Evolutionary conservation across 64 coral and sea anemone species (phyloP).

Genomic region (Porites lutea): DNA sequence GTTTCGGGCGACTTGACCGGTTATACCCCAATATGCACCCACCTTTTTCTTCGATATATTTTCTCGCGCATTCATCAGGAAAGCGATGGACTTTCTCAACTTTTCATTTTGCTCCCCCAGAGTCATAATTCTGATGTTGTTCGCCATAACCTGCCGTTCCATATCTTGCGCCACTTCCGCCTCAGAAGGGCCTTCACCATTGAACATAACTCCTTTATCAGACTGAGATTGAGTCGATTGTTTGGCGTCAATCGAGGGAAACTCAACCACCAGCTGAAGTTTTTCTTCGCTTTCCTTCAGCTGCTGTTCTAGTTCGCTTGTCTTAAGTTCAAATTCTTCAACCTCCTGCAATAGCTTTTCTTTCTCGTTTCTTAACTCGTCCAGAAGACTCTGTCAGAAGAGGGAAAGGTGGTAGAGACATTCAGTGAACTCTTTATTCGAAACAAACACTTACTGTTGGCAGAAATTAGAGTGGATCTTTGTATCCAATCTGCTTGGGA

Average conservation of each 20-base stretch:
- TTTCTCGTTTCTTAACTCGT: slow-evolving; percentile 79
- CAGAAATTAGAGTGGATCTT: no score
- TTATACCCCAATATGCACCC: not conserved
- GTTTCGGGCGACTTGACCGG: no score
- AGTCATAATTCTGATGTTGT: slow-evolving; percentile 89
- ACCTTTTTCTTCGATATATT: slow-evolving; percentile 74
- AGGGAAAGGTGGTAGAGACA: not conserved
- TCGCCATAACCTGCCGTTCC: slow-evolving; percentile 94
- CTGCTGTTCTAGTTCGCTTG: slow-evolving; percentile 56
- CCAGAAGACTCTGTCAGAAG: slow-evolving; percentile 68
- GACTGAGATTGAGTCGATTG: slow-evolving; percentile 7
- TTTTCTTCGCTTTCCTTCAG: slow-evolving; percentile 81
- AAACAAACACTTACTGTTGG: no score
- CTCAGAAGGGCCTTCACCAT: slow-evolving; percentile 58
- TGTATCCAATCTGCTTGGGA: no score
- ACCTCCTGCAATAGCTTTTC: slow-evolving; percentile 66
- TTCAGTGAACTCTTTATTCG: no score
- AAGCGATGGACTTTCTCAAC: slow-evolving; percentile 83
- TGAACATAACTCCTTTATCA: slow-evolving; percentile 44
- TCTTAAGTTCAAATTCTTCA: slow-evolving; percentile 58
- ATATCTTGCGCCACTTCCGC: slow-evolving; percentile 86
- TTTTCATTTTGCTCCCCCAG: slow-evolving; percentile 94
- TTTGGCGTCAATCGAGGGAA: slow-evolving; percentile 72
- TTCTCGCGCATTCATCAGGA: slow-evolving; percentile 59
- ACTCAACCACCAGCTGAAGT: slow-evolving; percentile 79